phyloP scores from a whole-genome alignment of 2,797 vertebrate genomes.

The Lutjanus campechanus region DNA sequence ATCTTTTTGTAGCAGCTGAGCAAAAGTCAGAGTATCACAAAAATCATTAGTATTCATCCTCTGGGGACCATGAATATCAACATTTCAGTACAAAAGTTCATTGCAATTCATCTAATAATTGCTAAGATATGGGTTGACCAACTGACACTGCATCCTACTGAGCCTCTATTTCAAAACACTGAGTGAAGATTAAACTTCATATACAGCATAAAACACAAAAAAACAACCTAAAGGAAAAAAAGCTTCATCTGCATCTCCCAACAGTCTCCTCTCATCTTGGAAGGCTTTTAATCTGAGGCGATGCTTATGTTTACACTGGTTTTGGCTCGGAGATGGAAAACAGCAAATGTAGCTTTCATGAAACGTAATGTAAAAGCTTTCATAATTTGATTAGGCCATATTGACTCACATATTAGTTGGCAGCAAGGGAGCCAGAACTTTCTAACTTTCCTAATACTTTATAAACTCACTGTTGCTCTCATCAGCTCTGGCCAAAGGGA shows the following conservation, averaged over 20 bases:
- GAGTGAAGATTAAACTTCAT: background rate
- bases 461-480: conserved; percentile 40
- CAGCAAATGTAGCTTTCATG: conserved; percentile 17
- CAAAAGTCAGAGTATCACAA: background rate
- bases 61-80: background rate
- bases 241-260: conserved; percentile 11
- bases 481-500: conserved; percentile 47
- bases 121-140: background rate
- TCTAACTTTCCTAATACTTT: conserved; percentile 26
- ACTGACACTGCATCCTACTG: background rate
- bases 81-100: background rate
- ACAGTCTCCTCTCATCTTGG: conserved; percentile 13
- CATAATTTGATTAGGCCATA: conserved; percentile 21
- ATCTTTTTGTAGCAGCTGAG: background rate
- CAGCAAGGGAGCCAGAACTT: conserved; percentile 22
- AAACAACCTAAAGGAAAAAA: background rate
- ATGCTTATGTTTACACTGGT: conserved; percentile 29
- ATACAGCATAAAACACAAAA: background rate
- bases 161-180: background rate
- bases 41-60: background rate
- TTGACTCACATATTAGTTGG: conserved; percentile 8
- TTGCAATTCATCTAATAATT: too few species aligned
- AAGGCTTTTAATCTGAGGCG: conserved; percentile 35
- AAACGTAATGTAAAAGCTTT: conserved; percentile 40
- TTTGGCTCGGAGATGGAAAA: conserved; percentile 6